These are phyloP conservation scores for Accipiter virgatus DNA, from an alignment of 2,113 vertebrate species.

Conservation along the genomic window DNA sequence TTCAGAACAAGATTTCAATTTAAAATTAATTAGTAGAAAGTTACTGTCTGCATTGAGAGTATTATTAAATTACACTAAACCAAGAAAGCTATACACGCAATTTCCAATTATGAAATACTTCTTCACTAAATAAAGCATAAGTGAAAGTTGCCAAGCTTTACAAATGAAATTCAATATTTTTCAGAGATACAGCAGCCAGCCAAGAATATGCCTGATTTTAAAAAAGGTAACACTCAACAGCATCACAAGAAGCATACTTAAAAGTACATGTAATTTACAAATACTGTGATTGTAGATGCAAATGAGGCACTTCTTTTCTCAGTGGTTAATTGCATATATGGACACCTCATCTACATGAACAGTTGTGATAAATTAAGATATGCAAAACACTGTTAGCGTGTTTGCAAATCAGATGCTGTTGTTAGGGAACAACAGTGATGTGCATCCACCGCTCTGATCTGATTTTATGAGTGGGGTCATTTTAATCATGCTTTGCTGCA, in stretches of 20 bases:
- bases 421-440: not conserved
- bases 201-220: not conserved
- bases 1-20: not conserved
- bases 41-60: not conserved
- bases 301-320: not conserved
- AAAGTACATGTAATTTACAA: not conserved
- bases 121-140: not conserved
- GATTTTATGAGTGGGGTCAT: not conserved
- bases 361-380: conserved; percentile 10
- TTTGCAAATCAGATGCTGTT: conserved; percentile 29
- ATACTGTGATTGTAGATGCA: conserved; percentile 3
- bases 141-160: not conserved
- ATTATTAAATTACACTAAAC: not conserved
- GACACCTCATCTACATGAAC: conserved; percentile 1
- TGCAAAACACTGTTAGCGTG: not conserved
- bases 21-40: not conserved
- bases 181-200: not conserved
- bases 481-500: not conserved
- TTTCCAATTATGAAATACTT: not conserved
- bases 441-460: not conserved
- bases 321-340: not conserved
- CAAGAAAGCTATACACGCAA: not conserved
- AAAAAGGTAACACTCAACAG: not conserved
- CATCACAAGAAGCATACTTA: not conserved
- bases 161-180: not conserved